Conservation (phyloP, 2,888 invertebrate species). For the Sinhomidia bicolor region DNA sequence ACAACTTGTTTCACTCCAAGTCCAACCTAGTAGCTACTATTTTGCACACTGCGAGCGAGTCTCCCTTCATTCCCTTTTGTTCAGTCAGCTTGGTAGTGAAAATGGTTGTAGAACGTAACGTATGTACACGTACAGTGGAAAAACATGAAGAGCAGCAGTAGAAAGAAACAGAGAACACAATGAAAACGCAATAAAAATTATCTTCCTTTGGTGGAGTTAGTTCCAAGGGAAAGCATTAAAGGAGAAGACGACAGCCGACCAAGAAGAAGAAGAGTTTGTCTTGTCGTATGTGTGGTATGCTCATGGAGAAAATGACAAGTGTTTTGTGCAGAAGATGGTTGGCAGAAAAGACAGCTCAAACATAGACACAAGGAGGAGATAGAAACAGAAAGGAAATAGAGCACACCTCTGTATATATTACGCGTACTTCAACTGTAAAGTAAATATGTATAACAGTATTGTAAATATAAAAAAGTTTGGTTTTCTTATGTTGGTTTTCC, state of each 20-base stretch:
- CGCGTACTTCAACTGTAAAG: neutral
- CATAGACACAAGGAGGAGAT: neutral
- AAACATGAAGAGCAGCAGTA: neutral
- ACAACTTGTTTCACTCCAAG: constrained; percentile 39
- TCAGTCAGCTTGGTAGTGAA: neutral
- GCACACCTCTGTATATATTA: neutral
- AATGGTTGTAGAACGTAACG: neutral
- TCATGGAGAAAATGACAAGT: constrained; percentile 51
- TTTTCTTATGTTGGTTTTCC: constrained; percentile 3
- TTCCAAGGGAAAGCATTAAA: neutral
- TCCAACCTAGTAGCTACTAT: constrained; percentile 53
- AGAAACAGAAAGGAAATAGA: neutral
- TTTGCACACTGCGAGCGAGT: constrained; percentile 41
- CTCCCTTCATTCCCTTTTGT: neutral
- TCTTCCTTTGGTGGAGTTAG: neutral
- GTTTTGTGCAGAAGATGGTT: constrained; percentile 24
- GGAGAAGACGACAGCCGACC: neutral
- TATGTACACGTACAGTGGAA: neutral
- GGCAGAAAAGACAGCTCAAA: neutral
- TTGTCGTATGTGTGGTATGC: constrained; percentile 27
- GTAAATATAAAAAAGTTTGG: neutral
- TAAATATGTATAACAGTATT: neutral
- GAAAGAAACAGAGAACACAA: neutral
- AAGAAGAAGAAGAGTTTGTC: constrained; percentile 30
- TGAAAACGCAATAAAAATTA: constrained; percentile 56